phyloP scores from a whole-genome alignment of 2,113 vertebrate species.

The Barnardius zonarius region DNA sequence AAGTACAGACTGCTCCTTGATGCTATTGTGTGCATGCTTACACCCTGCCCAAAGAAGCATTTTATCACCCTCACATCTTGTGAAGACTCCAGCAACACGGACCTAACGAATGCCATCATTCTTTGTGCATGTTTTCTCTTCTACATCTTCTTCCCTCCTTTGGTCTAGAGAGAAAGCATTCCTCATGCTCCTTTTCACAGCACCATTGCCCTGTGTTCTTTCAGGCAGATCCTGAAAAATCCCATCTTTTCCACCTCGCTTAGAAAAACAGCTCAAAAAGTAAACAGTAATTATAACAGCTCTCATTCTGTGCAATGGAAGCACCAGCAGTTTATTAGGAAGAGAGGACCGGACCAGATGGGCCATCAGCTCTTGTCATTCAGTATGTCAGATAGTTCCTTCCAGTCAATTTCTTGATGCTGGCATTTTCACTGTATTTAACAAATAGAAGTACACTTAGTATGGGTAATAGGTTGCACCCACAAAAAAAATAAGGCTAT shows the following conservation, averaged over 20 bases:
- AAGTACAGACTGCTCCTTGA: not conserved
- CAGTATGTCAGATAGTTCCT: not conserved
- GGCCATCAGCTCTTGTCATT: not conserved
- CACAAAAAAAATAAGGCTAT: not conserved
- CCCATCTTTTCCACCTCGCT: not conserved
- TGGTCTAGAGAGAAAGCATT: not conserved
- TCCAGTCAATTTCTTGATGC: not conserved
- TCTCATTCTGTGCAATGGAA: not conserved
- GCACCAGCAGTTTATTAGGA: not conserved
- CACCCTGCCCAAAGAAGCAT: not conserved
- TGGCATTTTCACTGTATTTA: not conserved
- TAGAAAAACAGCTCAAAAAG: not conserved
- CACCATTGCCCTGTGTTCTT: not conserved
- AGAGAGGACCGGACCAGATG: not conserved
- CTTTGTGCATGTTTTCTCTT: rapidly evolving
- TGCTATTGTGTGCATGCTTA: not conserved
- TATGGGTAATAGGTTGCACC: not conserved
- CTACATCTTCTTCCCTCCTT: not conserved
- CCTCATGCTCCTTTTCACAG: not conserved
- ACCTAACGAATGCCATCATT: not conserved
- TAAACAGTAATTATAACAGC: not conserved
- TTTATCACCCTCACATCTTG: not conserved
- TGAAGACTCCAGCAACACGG: not conserved
- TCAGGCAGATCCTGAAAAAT: not conserved
- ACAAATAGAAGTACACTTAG: not conserved